Conservation (phyloP, 2,113 vertebrate species). For the Neolamprologus fasciatus region DNA sequence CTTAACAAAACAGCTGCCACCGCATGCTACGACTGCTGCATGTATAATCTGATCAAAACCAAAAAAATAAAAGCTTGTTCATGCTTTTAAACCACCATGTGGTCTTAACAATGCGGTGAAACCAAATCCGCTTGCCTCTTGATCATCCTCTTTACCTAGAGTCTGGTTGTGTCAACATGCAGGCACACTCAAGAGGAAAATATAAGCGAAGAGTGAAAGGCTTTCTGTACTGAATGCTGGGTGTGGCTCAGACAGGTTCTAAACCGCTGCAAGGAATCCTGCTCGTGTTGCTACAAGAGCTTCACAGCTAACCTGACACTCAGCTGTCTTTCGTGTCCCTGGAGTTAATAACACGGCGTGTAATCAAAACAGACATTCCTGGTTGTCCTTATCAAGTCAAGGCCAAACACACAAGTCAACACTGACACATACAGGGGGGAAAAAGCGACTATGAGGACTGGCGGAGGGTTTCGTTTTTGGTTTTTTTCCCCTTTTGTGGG, state of each 20-base stretch:
- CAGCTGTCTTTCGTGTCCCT: neutral
- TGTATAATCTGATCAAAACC: neutral
- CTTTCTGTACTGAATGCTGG: neutral
- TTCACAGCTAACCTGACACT: neutral
- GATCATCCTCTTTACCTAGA: neutral
- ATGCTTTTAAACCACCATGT: neutral
- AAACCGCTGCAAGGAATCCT: slow-evolving; percentile 50
- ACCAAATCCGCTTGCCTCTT: neutral
- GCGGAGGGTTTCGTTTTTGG: accelerated
- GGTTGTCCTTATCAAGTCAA: neutral
- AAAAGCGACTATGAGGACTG: neutral
- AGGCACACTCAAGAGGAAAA: neutral
- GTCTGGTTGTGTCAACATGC: neutral
- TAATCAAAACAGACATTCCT: neutral
- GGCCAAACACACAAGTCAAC: neutral
- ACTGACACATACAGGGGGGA: neutral
- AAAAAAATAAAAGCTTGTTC: neutral
- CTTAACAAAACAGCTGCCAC: neutral
- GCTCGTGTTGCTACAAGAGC: neutral
- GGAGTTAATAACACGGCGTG: neutral
- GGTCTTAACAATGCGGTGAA: neutral
- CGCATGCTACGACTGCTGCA: neutral
- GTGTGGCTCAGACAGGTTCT: slow-evolving; percentile 46
- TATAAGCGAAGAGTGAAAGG: neutral
- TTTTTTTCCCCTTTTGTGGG: accelerated